Conservation (phyloP, 2,797 vertebrate species). For the Lacerta bilineata region DNA sequence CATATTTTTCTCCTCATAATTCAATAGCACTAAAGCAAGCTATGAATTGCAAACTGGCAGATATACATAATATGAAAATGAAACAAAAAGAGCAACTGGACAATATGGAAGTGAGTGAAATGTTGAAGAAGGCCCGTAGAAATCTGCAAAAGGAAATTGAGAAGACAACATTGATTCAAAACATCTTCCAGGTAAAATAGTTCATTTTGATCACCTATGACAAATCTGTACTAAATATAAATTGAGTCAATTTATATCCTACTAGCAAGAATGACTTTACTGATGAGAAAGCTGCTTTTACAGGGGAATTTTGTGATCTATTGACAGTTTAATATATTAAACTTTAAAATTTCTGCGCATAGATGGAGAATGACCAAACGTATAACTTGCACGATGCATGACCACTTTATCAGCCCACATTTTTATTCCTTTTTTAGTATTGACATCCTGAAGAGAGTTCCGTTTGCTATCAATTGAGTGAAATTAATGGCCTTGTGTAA, state of each 20-base stretch:
- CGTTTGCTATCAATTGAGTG: not conserved
- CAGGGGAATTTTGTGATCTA: not conserved
- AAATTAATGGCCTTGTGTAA: not conserved
- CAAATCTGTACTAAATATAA: not conserved
- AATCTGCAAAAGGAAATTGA: constrained; percentile 65
- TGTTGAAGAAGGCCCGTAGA: constrained; percentile 9
- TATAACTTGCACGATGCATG: not conserved
- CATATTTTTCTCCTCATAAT: not conserved
- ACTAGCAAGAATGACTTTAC: not conserved
- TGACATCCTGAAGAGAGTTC: not conserved
- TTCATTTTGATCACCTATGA: not conserved
- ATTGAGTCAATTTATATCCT: not conserved
- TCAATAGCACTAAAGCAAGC: constrained; percentile 74
- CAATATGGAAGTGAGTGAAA: not conserved
- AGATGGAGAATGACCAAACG: not conserved
- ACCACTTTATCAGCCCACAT: too few relatives aligned
- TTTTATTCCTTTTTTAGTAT: not conserved
- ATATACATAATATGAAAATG: constrained; percentile 50
- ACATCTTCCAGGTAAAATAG: constrained; percentile 76
- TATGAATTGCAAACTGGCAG: constrained; percentile 50
- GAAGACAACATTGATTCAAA: constrained; percentile 68
- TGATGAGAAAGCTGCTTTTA: not conserved
- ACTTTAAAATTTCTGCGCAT: not conserved
- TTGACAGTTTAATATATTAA: not conserved
- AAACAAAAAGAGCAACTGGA: constrained; percentile 52